Evolutionary conservation across 1,140 invertebrate genomes (phyloP).

Genomic region (Cardiocondyla obscurior): DNA sequence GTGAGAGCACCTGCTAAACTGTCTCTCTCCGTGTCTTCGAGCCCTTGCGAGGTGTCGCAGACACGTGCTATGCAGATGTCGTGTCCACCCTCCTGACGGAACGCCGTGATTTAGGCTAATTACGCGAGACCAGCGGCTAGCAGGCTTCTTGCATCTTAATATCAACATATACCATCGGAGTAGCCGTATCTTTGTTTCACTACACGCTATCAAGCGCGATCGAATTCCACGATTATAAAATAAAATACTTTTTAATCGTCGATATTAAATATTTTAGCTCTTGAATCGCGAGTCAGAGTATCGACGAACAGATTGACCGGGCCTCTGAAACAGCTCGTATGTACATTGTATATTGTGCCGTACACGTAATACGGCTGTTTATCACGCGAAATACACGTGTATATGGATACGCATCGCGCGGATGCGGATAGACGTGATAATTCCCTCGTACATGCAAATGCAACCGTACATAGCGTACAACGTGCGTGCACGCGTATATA

Average conservation of each 20-base stretch:
- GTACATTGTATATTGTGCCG: background rate
- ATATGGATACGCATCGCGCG: slow-evolving; percentile 26
- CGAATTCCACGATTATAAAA: no score
- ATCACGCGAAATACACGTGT: slow-evolving; percentile 25
- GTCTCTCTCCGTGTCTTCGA: background rate
- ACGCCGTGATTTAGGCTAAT: slow-evolving; percentile 76
- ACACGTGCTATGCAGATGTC: slow-evolving; percentile 77
- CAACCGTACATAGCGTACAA: background rate
- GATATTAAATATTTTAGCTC: background rate
- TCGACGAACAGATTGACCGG: background rate
- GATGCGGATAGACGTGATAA: slow-evolving; percentile 48
- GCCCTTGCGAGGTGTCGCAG: slow-evolving; percentile 42
- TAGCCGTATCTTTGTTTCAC: background rate
- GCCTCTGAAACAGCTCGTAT: background rate
- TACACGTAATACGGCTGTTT: background rate
- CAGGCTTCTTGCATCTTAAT: slow-evolving; percentile 21
- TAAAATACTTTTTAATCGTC: background rate
- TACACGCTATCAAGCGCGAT: background rate
- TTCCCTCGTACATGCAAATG: slow-evolving; percentile 35
- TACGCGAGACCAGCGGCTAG: slow-evolving; percentile 65
- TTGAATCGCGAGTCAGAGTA: background rate
- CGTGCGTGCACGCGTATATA: background rate
- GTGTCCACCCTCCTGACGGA: slow-evolving; percentile 60
- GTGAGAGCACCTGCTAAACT: background rate
- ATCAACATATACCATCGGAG: background rate